Conservation (phyloP, 2,888 invertebrate genomes). For the Sepiola atlantica region DNA sequence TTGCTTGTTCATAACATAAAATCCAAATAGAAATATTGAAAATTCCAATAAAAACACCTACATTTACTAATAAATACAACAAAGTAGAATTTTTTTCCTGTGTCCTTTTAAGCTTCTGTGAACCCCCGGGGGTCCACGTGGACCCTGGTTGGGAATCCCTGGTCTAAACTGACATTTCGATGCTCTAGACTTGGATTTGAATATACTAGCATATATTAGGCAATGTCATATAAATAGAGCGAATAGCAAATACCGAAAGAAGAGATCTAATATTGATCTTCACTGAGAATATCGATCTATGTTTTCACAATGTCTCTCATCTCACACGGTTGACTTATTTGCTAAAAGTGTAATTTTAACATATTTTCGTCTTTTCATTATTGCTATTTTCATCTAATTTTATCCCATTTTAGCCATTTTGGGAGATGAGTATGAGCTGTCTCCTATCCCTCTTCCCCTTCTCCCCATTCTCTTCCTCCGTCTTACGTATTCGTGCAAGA, state of each 20-base stretch:
- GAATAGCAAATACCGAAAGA: not conserved
- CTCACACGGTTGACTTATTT: not conserved
- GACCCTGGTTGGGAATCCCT: too few species aligned
- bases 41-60: too few species aligned
- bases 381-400: not conserved
- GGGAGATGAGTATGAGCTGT: not conserved
- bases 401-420: not conserved
- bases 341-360: not conserved
- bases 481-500: not conserved
- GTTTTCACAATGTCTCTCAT: not conserved
- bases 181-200: too few species aligned
- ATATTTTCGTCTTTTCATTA: not conserved
- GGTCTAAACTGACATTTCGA: too few species aligned
- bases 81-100: too few species aligned
- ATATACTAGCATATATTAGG: too few species aligned
- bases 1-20: too few species aligned
- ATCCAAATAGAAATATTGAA: too few species aligned
- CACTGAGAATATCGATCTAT: not conserved
- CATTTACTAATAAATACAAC: too few species aligned
- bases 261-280: not conserved
- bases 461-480: not conserved
- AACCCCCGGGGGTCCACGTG: too few species aligned
- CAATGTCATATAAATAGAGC: not conserved
- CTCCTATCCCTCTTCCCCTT: too few species aligned
- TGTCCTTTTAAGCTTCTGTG: too few species aligned